Base-by-base conservation (phyloP, 2,888 invertebrate species). In the Eupeodes luniger region DNA sequence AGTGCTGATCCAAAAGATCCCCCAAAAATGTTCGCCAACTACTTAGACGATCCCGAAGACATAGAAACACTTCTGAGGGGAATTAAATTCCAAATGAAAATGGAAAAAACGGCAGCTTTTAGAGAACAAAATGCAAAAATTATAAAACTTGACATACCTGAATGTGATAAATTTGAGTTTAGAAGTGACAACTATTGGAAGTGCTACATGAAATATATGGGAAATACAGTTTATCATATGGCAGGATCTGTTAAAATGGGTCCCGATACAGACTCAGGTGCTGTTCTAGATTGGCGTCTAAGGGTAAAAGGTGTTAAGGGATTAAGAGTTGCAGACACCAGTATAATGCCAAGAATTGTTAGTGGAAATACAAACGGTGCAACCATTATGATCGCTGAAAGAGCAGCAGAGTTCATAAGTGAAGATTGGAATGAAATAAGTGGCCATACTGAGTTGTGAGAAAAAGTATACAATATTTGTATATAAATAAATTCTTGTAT, bases 361-460 rank as follows among this genome's bases (percentile, higher is more conserved):
- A 97, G 96, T 91, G 97, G 96, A 6, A 98, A 98, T 92, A 97
- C 97, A 0, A 97, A 98, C 92, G 97, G 96, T 0, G 96, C 97
- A 0, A 95, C 96, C 0, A 96, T 98, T 14, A 98, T 98, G 97
- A 97, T 98, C 77, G 98, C 95, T 0, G 98, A 98, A 91, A 97
- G 97, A 90, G 96, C 95, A 0, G 95, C 96, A 1, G 97, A 98
- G 59, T 91, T 93, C 6, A 91, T 93, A 5, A 90, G 89, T 10
- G 83, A 91, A 64, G 91, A 92, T 49, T 93, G 92, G 93, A 47
- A 19, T 44, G 10, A 44, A 5, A 5, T 16, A 4, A 64, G 62
- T 44, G 9, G 0, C 0, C 47, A 47, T 1, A 47, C 66, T 2
- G 66, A 66, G 27, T 49, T 66, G 9, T 66, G 44, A 59, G 12